phyloP scores from a whole-genome alignment of 2,113 vertebrate genomes.

The Octodon degus region DNA sequence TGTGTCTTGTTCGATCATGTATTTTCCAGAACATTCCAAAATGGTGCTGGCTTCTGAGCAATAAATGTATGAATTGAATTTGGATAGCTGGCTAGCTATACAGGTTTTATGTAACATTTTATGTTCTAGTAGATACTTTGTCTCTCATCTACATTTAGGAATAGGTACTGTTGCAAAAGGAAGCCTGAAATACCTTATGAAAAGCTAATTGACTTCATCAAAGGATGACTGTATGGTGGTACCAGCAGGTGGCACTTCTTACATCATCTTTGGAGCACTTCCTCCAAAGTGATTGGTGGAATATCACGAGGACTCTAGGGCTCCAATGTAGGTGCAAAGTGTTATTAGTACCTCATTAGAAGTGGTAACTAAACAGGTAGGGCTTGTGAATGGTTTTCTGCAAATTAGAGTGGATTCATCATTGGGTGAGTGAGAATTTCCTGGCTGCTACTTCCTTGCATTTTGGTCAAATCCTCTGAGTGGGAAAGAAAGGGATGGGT shows the following conservation, averaged over 20 bases:
- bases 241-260: conserved; percentile 41
- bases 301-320: not conserved
- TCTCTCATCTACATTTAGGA: conserved; percentile 1
- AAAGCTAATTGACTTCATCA: conserved; percentile 12
- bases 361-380: not conserved
- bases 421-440: not conserved
- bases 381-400: not conserved
- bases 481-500: not conserved
- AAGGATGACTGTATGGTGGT: not conserved
- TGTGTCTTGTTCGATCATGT: not conserved
- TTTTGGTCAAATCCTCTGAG: not conserved
- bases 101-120: not conserved
- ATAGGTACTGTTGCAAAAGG: not conserved
- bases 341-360: not conserved
- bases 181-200: not conserved
- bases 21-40: not conserved
- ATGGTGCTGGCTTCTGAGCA: not conserved
- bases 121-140: not conserved
- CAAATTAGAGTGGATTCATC: not conserved
- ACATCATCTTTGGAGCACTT: conserved; percentile 19
- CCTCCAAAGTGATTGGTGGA: not conserved
- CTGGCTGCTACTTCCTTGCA: not conserved
- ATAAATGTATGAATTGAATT: conserved; percentile 27
- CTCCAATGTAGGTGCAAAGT: not conserved
- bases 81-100: not conserved